Evolutionary conservation across 2,113 vertebrate genomes (phyloP), one percentile per base, ranked within the genome.

Genomic region (Sakesphorus luctuosus): DNA sequence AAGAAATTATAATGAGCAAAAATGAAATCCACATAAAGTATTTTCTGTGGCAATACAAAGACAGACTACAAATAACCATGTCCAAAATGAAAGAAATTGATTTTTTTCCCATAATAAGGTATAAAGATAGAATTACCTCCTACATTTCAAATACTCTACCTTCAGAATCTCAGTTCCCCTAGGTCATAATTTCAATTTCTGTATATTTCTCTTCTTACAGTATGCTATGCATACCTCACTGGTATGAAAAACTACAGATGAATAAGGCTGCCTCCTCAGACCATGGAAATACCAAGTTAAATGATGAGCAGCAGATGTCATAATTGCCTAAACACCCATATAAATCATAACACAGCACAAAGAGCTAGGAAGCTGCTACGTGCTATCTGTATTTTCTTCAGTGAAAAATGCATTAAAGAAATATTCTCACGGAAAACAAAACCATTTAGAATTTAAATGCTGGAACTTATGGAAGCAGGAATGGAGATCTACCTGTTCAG

Each of bases 1-100:
- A 63, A 86, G 67, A 84, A 95, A 78, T 67, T 62, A 88, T 58
- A 87, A 84, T 43, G 43, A 87, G 50, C 28, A 87, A 84, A 95
- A 96, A 55, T 38, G 40, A 87, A 95, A 43, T 25, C 55, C 33
- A 46, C 71, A 76, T 8, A 1, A 80, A 77, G 50, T 50, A 85
- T 76, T 87, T 93, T 90, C 75, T 82, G 68, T 67, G 59, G 43
- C 25, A 90, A 77, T 36, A 69, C n/a, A 84, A 67, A 91, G 44
- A 40, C 49, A 77, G 72, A 29, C 61, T 86, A 36, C 55, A 55
- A 74, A 87, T 77, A 89, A 44, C 58, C 6, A 0, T 29, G 24
- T 40, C 75, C 44, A 88, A 83, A 94, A 86, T 23, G 58, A 76
- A 69, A 76, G 19, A 43, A 50, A 83, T 53, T 10, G 56, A 19